Evolutionary conservation across 2,888 invertebrate genomes (phyloP), one percentile per base, ranked within the genome.

Genomic region (Nephrotoma flavescens): DNA sequence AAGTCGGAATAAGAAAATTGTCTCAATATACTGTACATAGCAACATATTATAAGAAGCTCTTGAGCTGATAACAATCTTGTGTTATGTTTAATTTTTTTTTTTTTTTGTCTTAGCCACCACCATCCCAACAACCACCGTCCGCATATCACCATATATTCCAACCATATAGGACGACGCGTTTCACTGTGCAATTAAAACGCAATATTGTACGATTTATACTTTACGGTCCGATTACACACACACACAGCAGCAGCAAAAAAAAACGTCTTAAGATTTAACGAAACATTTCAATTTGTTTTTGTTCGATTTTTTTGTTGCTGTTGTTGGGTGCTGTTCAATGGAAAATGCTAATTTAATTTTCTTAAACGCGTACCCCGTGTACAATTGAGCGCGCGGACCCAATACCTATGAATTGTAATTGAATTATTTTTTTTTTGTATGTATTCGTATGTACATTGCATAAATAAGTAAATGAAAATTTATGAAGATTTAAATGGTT

Each of bases 241-340:
- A 84, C 12, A 42, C 31, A 31, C 31, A 31, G 31, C 31, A 31
- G 31, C 31, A 31, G 19, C 19, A 19, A 19, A 31, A 31, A n/a
- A 31, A 31, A 84, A 42, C 42, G 84, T 41, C n/a, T 42, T 42
- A 84, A 42, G 42, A 42, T 84, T 84, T 84, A 84, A 84, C 42
- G 42, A 84, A 84, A 84, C 84, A 84, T 84, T 84, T 84, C 84
- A 84, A 84, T 84, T 84, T 84, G 84, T 84, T 84, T 84, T 84
- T 84, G 42, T 84, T 41, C 42, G 41, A 84, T 84, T 84, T 41
- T n/a, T 83, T 41, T 42, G 41, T 84, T 41, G 42, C n/a, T 84
- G 11, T 42, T 83, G 83, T 41, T 83, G 83, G 1, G 31, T 71
- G 71, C 31, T 71, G 71, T 71, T 71, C 71, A 71, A 71, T 71